Evolutionary conservation across 2,888 invertebrate genomes (phyloP).

Genomic region (Linnaemya vulpina): DNA sequence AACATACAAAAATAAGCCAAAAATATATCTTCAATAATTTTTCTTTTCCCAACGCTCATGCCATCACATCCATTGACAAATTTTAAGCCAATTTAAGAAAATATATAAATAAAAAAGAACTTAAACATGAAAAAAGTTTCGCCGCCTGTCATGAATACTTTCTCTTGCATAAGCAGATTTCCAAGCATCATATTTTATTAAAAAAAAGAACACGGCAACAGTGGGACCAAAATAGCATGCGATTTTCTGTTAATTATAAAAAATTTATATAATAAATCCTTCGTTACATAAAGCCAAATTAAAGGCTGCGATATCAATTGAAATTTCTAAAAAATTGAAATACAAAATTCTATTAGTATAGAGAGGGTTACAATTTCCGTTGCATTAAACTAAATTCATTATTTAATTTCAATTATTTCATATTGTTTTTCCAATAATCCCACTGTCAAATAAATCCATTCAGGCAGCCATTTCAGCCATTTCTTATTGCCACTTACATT

Average conservation of each 20-base stretch:
- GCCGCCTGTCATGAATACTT: conserved; percentile 40
- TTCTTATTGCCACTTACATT: conserved; percentile 49
- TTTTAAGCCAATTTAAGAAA: conserved; percentile 67
- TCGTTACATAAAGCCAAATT: too few species aligned
- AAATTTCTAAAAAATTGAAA: too few species aligned
- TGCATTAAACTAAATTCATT: background rate
- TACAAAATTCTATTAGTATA: too few species aligned
- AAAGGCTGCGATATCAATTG: too few species aligned
- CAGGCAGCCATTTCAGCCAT: conserved; percentile 32
- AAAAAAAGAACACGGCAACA: background rate
- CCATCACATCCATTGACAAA: conserved; percentile 44
- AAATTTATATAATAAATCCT: background rate
- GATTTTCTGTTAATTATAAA: background rate
- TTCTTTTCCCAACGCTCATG: conserved; percentile 27
- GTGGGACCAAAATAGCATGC: background rate
- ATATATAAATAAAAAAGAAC: background rate
- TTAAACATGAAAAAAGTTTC: conserved; percentile 8
- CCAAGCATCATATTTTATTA: conserved; percentile 12
- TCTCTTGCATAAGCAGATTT: conserved; percentile 5
- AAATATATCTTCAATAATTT: conserved; percentile 42
- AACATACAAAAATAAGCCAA: conserved; percentile 7
- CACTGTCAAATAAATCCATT: conserved; percentile 37
- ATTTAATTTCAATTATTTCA: background rate
- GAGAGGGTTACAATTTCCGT: too few species aligned
- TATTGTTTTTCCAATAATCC: background rate